Evolutionary conservation across 1,140 invertebrate genomes (phyloP).

Genomic region (Matsumurasca onukii): DNA sequence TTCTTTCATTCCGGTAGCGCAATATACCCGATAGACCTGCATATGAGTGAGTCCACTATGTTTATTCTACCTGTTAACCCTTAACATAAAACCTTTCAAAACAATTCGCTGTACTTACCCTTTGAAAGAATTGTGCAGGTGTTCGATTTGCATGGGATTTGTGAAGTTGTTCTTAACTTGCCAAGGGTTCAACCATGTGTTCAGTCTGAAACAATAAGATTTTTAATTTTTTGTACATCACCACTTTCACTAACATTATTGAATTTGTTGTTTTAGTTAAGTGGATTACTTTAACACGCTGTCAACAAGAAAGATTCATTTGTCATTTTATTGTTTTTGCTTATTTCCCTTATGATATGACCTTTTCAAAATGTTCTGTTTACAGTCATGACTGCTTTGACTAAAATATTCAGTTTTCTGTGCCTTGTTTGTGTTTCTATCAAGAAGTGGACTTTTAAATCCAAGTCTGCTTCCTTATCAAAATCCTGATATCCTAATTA

Average conservation of each 20-base stretch:
- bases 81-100: neutral
- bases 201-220: constrained; percentile 53
- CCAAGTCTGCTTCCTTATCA: too few species aligned
- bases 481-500: too few species aligned
- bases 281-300: neutral
- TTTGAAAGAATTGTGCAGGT: constrained; percentile 54
- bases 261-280: neutral
- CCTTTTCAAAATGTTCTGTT: neutral
- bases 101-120: constrained; percentile 50
- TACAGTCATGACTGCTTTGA: too few species aligned
- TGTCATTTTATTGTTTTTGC: too few species aligned
- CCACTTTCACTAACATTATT: neutral
- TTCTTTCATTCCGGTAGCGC: neutral
- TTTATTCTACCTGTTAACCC: neutral
- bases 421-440: too few species aligned
- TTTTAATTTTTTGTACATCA: constrained; percentile 3
- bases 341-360: neutral
- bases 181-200: constrained; percentile 69
- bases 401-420: too few species aligned
- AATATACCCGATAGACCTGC: neutral
- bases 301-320: too few species aligned
- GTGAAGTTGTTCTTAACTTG: constrained; percentile 63
- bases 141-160: constrained; percentile 65
- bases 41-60: too few species aligned
- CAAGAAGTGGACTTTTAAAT: too few species aligned